Percentiles rank a stretch among this genome's conserved stretches.
Evolutionary conservation across 2,113 vertebrate species (phyloP).

Genomic region (Nycticryphes semicollaris): DNA sequence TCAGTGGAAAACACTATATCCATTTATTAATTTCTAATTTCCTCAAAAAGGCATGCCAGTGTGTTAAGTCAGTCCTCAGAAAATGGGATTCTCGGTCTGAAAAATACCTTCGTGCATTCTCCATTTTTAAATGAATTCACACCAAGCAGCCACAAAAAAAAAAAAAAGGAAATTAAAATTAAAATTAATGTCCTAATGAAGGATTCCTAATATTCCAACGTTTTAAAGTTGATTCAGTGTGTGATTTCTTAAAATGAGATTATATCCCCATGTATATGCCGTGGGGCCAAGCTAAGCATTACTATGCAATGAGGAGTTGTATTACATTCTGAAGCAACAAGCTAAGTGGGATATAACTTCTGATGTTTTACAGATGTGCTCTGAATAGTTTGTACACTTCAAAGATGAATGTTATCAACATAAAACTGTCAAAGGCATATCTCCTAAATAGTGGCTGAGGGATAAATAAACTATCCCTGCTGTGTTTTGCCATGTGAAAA

Average conservation of each 20-base stretch:
- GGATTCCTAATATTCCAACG: not conserved
- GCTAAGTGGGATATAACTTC: not conserved
- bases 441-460: not conserved
- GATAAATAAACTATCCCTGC: not conserved
- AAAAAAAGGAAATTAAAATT: not conserved
- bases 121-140: not conserved
- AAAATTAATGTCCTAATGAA: not conserved
- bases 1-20: not conserved
- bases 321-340: not conserved
- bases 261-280: not conserved
- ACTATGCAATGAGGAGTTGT: not conserved
- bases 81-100: not conserved
- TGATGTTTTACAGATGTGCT: slow-evolving; percentile 38
- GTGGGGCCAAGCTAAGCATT: not conserved
- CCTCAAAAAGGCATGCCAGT: not conserved
- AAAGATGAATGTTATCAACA: not conserved
- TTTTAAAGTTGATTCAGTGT: not conserved
- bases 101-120: not conserved
- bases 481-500: not conserved
- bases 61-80: not conserved
- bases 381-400: not conserved
- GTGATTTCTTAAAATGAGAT: not conserved
- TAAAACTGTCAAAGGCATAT: slow-evolving; percentile 10
- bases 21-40: not conserved
- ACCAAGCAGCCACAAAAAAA: not conserved